phyloP scores from a whole-genome alignment of 1,140 invertebrate species.

The Ceratina calcarata region DNA sequence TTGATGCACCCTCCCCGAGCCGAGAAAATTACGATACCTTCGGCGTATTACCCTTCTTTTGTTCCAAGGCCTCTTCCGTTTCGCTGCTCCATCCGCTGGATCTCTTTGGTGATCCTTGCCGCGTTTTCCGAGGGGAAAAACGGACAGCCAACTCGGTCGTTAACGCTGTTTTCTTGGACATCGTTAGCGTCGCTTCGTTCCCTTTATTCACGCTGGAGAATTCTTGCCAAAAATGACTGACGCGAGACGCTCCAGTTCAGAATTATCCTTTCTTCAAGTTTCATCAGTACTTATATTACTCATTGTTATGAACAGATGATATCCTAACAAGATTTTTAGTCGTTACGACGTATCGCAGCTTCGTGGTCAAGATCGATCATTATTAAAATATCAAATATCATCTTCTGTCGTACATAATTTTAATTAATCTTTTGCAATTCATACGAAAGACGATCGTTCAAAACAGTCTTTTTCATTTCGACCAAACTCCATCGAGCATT shows the following conservation, averaged over 20 bases:
- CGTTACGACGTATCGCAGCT: too few species aligned
- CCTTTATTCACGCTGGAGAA: background rate
- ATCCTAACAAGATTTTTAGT: too few species aligned
- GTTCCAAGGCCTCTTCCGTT: background rate
- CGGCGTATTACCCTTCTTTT: background rate
- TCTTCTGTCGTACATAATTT: too few species aligned
- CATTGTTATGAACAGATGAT: too few species aligned
- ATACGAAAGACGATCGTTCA: background rate
- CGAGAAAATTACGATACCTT: constrained; percentile 26
- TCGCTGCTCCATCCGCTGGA: background rate
- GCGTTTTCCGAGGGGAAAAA: background rate
- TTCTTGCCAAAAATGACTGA: background rate
- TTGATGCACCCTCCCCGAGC: background rate
- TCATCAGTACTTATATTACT: background rate
- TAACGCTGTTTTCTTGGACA: background rate
- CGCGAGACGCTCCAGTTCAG: background rate
- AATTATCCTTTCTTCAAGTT: background rate
- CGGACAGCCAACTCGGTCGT: background rate
- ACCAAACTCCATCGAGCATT: too few species aligned
- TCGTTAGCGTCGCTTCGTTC: background rate
- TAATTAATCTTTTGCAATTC: too few species aligned
- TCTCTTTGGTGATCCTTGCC: background rate
- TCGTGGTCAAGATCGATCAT: too few species aligned
- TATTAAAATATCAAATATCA: too few species aligned
- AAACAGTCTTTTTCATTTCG: background rate